Evolutionary conservation across 92 coral and sea anemone species (phyloP).

Genomic region (Epizoanthus illoricatus): DNA sequence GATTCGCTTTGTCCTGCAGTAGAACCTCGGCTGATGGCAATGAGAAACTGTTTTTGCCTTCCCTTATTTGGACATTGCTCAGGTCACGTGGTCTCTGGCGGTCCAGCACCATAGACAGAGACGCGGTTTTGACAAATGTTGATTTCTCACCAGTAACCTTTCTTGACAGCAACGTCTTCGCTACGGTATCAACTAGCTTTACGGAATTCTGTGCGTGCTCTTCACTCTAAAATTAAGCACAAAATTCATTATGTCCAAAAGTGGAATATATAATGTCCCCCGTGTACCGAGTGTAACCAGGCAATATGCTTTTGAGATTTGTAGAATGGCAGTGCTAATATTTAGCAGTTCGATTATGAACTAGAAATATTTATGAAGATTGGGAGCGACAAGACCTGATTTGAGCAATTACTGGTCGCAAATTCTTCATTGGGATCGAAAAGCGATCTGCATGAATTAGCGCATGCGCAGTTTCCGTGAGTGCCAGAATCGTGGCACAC

Average conservation of each 20-base stretch:
- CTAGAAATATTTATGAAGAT: no score
- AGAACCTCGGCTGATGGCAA: constrained; percentile 38
- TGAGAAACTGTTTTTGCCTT: constrained; percentile 36
- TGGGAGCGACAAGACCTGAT: no score
- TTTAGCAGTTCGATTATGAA: no score
- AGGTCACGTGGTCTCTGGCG: constrained; percentile 60
- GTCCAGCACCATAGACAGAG: constrained; percentile 61
- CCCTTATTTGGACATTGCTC: constrained; percentile 5
- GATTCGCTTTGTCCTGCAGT: neutral
- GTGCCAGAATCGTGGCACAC: no score
- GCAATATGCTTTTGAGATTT: no score
- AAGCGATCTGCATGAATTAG: no score
- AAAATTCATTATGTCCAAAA: neutral
- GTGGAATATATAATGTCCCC: no score
- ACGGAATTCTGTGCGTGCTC: constrained; percentile 39
- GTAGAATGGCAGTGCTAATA: no score
- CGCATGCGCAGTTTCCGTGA: no score
- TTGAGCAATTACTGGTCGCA: no score
- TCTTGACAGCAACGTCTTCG: constrained; percentile 57
- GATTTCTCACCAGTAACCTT: constrained; percentile 63
- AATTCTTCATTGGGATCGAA: no score
- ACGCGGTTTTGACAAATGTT: constrained; percentile 47
- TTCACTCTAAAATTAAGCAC: constrained; percentile 43
- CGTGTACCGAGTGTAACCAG: no score
- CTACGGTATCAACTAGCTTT: constrained; percentile 60